A percentile compares a stretch with the other conserved stretches of the same genome.
phyloP scores from a whole-genome alignment of 2,113 vertebrate genomes.

The Saccopteryx leptura region DNA sequence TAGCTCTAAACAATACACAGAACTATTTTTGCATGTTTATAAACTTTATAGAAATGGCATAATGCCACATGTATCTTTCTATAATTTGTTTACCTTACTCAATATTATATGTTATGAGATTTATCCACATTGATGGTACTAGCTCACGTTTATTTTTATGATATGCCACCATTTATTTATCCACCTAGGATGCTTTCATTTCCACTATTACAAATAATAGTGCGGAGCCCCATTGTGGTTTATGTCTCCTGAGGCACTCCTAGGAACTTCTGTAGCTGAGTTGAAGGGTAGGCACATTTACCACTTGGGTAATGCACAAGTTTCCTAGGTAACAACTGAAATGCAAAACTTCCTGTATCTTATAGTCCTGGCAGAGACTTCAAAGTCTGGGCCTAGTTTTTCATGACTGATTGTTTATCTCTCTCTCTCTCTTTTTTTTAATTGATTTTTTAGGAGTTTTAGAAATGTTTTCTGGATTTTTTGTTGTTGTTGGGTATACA shows the following conservation, averaged over 20 bases:
- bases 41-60: not conserved
- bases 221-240: not conserved
- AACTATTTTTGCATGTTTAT: not conserved
- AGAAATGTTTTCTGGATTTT: not conserved
- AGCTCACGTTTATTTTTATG: constrained; percentile 14
- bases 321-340: not conserved
- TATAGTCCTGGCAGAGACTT: not conserved
- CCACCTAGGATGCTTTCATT: not conserved
- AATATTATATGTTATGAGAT: constrained; percentile 10
- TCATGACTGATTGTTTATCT: not conserved
- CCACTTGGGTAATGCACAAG: not conserved
- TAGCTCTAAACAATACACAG: not conserved
- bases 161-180: not conserved
- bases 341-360: not conserved
- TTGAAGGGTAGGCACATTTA: not conserved
- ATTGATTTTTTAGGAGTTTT: not conserved
- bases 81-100: not conserved
- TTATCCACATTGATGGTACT: not conserved
- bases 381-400: not conserved
- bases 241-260: not conserved
- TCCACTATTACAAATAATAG: not conserved
- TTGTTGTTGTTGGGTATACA: not conserved
- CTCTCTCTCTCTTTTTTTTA: not conserved
- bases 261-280: not conserved
- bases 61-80: not conserved